phyloP scores from a whole-genome alignment of 35 echinoderm and acorn worm genomes.

The Apostichopus californicus region DNA sequence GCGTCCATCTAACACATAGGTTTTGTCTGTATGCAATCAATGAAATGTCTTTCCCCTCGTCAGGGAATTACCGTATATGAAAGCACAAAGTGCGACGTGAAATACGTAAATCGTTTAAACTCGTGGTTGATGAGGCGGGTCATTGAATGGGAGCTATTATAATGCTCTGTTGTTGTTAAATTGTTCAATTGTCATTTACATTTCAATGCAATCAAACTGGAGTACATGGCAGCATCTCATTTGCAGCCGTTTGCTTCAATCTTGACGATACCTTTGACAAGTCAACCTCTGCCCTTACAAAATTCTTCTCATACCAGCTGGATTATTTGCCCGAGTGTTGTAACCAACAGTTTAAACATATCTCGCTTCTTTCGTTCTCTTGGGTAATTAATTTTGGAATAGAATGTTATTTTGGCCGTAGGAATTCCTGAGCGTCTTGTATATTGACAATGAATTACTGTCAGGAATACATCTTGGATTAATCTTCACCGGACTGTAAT shows the following conservation, averaged over 20 bases:
- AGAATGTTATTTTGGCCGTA: conserved; percentile 13
- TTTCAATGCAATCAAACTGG: too few relatives aligned
- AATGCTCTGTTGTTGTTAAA: too few relatives aligned
- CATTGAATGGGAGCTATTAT: too few relatives aligned
- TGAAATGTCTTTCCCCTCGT: too few relatives aligned
- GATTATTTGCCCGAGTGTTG: conserved; percentile 18
- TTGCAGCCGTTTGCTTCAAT: neutral
- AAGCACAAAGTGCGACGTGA: too few relatives aligned
- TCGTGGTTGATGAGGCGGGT: too few relatives aligned
- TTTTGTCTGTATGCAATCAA: too few relatives aligned
- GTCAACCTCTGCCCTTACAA: conserved; percentile 23
- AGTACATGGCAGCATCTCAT: neutral
- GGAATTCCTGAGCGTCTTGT: neutral
- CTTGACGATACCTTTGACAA: neutral
- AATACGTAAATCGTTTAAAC: too few relatives aligned
- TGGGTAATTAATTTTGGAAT: conserved; percentile 39
- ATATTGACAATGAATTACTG: conserved; percentile 34
- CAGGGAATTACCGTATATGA: too few relatives aligned
- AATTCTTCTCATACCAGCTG: conserved; percentile 36
- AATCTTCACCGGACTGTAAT: too few relatives aligned
- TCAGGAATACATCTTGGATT: neutral
- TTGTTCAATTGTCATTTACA: too few relatives aligned
- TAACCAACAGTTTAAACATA: conserved; percentile 22
- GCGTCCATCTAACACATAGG: too few relatives aligned
- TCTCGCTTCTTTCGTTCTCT: neutral